Evolutionary conservation across 2,888 invertebrate genomes (phyloP), one percentile per base, ranked within the genome.

Genomic region (Apomyelois bistriatella): DNA sequence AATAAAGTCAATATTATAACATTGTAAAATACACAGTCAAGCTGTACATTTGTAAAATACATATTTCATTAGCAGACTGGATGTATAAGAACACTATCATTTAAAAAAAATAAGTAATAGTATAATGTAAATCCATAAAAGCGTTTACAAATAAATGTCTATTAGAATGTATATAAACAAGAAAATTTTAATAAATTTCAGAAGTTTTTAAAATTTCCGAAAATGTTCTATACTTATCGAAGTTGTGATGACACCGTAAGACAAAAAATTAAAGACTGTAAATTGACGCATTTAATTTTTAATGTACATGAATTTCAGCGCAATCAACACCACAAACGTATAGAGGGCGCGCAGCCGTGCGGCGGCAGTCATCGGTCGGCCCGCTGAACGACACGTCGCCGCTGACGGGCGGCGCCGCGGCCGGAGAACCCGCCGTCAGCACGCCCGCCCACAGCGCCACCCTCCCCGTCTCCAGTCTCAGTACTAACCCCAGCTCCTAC

Each of bases 301-400:
- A 1, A 46, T 17, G 30, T 28, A 22, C 37, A 37, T 22, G 9
- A 52, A 64, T 92, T 91, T 52, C 90, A 93, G 93, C 93, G 53
- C 92, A 93, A 85, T 92, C 93, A 17, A 93, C 93, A 48, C 93
- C 93, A 17, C 93, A 90, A 70, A 89, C 93, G 58, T 91, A 91
- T 60, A 89, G 92, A 64, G 90, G 92, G 57, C 86, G 92, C 52
- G 88, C 91, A 47, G 92, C 91, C 12, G 92, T 93, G 52, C 85
- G 92, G 12, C 89, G 93, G 16, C 93, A 93, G 73, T 93, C 93
- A 7, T 93, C 93, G 0, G 91, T 91, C 62, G 93, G 93, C 2
- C 92, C 92, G 0, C 83, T 92, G 62, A 91, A 92, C 63, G 92
- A 92, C 66, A 88, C 88, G 51, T 90, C 89, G 0, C 90, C 90